Conservation (phyloP, 2,888 invertebrate genomes). For the Drosophila rubida region DNA sequence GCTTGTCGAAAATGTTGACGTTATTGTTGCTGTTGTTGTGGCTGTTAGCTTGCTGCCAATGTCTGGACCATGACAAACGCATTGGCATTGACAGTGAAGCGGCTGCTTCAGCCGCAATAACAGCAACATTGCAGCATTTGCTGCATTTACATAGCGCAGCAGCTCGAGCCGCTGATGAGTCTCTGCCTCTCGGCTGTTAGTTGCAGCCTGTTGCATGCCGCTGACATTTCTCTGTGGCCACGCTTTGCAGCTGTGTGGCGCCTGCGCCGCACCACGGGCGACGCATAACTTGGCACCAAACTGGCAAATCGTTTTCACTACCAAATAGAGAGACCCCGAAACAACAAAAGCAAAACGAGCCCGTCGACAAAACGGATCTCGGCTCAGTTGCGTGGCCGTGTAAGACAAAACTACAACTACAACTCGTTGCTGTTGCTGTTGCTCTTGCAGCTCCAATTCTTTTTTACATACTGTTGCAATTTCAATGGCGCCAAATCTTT, state of each 20-base stretch:
- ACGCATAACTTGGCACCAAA: conserved; percentile 78
- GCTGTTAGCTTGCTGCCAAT: conserved; percentile 39
- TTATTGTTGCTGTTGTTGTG: conserved; percentile 44
- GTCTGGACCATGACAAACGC: conserved; percentile 73
- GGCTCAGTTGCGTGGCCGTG: conserved; percentile 38
- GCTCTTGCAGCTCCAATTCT: conserved; percentile 58
- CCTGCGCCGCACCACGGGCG: conserved; percentile 54
- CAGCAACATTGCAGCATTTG: conserved; percentile 19
- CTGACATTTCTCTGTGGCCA: conserved; percentile 38
- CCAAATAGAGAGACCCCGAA: conserved; percentile 60
- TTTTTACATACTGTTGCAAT: conserved; percentile 68
- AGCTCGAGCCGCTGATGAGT: conserved; percentile 50
- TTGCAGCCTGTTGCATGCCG: conserved; percentile 16
- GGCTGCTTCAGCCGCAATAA: conserved; percentile 35
- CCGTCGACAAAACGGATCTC: conserved; percentile 31
- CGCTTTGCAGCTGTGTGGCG: conserved; percentile 38
- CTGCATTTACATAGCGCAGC: conserved; percentile 38
- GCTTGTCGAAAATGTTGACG: conserved; percentile 17
- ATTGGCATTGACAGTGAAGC: conserved; percentile 67
- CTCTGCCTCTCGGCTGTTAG: conserved; percentile 12
- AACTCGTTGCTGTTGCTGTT: conserved; percentile 21
- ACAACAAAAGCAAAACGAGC: conserved; percentile 39
- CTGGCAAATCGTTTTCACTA: conserved; percentile 78
- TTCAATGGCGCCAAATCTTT: conserved; percentile 77
- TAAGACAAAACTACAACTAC: conserved; percentile 51